Percentiles rank a stretch among this genome's conserved stretches.
These are phyloP conservation scores for Dolichallabes microphthalmus DNA, from an alignment of 2,113 vertebrate species.

Conservation along the genomic window DNA sequence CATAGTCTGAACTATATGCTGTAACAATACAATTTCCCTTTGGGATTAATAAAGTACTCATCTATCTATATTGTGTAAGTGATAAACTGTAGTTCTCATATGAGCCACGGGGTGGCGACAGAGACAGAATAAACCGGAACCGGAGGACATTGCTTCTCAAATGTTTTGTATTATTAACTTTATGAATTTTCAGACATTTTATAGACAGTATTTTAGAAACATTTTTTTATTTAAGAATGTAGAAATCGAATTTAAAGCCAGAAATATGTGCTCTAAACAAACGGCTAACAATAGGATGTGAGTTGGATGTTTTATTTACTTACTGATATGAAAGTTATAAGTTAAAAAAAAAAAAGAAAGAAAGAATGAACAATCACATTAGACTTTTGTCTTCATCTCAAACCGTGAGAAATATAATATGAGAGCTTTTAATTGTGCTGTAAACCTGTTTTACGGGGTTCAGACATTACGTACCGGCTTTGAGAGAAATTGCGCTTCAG, in stretches of 20 bases:
- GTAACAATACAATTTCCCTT: no score
- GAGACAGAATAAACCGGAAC: not conserved
- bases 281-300: not conserved
- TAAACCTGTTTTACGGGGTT: not conserved
- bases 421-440: not conserved
- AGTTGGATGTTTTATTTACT: not conserved
- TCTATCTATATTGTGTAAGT: not conserved
- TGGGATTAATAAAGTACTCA: no score
- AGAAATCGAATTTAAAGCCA: not conserved
- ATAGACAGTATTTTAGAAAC: no score
- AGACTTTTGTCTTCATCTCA: not conserved
- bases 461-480: conserved; percentile 31
- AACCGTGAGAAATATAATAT: not conserved
- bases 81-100: not conserved
- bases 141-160: not conserved
- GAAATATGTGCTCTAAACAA: not conserved
- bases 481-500: conserved; percentile 20
- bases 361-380: not conserved
- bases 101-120: not conserved
- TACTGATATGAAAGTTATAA: not conserved
- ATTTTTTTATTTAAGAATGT: not conserved
- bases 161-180: not conserved
- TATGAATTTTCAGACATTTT: no score
- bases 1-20: no score
- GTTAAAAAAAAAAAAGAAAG: no score